Percentiles rank a stretch among this genome's conserved stretches.
Conservation (phyloP, 2,888 invertebrate species). For the Sarcophaga carnaria region DNA sequence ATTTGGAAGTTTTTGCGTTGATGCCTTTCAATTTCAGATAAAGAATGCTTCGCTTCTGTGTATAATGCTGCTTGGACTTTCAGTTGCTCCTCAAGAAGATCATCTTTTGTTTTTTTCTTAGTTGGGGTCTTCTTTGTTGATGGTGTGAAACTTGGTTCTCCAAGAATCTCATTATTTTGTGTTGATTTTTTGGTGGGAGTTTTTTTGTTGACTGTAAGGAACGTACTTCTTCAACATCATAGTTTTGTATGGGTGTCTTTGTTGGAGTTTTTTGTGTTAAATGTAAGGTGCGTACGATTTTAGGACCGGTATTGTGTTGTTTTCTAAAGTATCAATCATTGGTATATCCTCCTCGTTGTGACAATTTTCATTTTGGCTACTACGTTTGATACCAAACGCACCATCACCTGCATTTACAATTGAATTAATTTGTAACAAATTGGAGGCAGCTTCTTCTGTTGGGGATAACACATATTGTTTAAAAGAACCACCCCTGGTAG, state of each 20-base stretch:
- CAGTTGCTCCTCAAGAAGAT: constrained; percentile 4
- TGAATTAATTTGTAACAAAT: neutral
- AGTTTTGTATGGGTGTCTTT: neutral
- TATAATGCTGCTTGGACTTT: too few relatives aligned
- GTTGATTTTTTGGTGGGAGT: too few relatives aligned
- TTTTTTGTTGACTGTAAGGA: too few relatives aligned
- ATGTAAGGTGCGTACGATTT: neutral
- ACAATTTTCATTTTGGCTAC: neutral
- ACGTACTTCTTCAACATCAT: too few relatives aligned
- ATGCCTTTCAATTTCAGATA: too few relatives aligned
- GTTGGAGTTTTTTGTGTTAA: constrained; percentile 3
- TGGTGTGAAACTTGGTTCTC: too few relatives aligned
- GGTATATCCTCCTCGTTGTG: neutral
- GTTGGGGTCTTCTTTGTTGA: neutral
- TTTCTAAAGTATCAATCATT: neutral
- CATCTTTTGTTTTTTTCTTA: constrained; percentile 7
- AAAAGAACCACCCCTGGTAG: neutral
- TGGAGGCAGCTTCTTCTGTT: neutral
- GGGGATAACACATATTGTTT: neutral
- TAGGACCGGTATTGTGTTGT: neutral
- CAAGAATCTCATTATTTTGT: too few relatives aligned
- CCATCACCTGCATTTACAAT: neutral
- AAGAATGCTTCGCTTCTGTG: too few relatives aligned
- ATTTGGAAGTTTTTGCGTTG: too few relatives aligned
- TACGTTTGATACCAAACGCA: neutral